Percentiles rank a stretch among this genome's conserved stretches.
phyloP scores from a whole-genome alignment of 2,888 invertebrate genomes.

The Pristionchus arcanus region DNA sequence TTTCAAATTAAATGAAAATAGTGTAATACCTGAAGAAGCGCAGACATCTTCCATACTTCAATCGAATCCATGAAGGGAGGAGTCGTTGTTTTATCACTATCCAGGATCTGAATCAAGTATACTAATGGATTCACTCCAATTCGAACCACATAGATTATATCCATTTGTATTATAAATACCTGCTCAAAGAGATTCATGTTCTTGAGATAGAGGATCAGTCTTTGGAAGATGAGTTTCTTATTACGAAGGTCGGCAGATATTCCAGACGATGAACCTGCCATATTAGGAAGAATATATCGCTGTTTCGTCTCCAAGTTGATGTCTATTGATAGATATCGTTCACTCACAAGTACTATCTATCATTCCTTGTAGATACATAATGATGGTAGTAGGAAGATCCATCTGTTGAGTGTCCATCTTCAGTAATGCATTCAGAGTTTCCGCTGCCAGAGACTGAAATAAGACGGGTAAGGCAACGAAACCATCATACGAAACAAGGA shows the following conservation, averaged over 20 bases:
- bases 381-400: neutral
- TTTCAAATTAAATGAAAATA: neutral
- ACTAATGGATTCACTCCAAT: neutral
- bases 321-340: neutral
- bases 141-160: neutral
- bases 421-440: neutral
- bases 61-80: constrained; percentile 39
- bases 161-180: neutral
- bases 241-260: constrained; percentile 27
- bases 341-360: constrained; percentile 2
- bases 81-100: neutral
- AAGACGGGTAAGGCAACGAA: neutral
- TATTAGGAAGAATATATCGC: neutral
- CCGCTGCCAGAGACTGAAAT: neutral
- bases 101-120: neutral
- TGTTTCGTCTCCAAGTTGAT: neutral
- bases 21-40: neutral
- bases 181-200: constrained; percentile 4
- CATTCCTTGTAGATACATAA: neutral
- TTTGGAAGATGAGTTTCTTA: constrained; percentile 43
- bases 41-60: constrained; percentile 11
- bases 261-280: constrained; percentile 22
- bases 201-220: constrained; percentile 48
- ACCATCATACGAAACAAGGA: neutral
- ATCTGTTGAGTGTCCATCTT: neutral